These are phyloP conservation scores for Drosophila grimshawi DNA, from an alignment of 1,140 invertebrate species.

Conservation along the genomic window DNA sequence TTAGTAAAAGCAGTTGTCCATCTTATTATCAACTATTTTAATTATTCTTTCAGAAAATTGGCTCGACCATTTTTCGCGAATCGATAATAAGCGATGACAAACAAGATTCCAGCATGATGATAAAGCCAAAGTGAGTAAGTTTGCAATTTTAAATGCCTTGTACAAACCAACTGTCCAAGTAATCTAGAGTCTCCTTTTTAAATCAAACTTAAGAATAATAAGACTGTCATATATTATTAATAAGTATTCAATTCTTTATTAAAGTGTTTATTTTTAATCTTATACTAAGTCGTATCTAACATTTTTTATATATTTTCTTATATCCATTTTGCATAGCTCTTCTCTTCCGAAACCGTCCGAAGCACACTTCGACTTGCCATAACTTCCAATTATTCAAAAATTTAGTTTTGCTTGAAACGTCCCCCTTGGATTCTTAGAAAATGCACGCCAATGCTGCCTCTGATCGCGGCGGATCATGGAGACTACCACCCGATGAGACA, in stretches of 20 bases:
- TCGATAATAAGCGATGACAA: constrained; percentile 39
- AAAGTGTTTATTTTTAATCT: too few relatives aligned
- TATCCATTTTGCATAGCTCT: constrained; percentile 14
- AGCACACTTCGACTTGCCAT: constrained; percentile 38
- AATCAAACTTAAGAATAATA: too few relatives aligned
- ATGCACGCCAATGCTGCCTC: constrained; percentile 94
- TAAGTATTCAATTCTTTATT: background rate
- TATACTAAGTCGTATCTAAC: background rate
- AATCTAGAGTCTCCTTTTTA: too few relatives aligned
- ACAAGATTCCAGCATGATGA: constrained; percentile 34
- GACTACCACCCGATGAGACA: constrained; percentile 94
- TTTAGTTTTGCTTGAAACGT: constrained; percentile 27
- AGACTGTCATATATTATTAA: too few relatives aligned
- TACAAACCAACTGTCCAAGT: too few relatives aligned
- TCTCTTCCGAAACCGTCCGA: constrained; percentile 52
- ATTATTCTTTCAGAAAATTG: constrained; percentile 14
- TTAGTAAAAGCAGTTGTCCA: too few relatives aligned
- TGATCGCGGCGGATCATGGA: constrained; percentile 92
- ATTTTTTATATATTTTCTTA: background rate
- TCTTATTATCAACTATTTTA: background rate
- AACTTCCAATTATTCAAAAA: constrained; percentile 30
- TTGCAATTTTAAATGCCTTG: too few relatives aligned
- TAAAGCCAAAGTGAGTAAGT: constrained; percentile 27
- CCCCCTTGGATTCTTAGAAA: constrained; percentile 28
- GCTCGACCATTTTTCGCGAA: constrained; percentile 5